Evolutionary conservation across 2,797 vertebrate species (phyloP).

Genomic region (Tachyglossus aculeatus): DNA sequence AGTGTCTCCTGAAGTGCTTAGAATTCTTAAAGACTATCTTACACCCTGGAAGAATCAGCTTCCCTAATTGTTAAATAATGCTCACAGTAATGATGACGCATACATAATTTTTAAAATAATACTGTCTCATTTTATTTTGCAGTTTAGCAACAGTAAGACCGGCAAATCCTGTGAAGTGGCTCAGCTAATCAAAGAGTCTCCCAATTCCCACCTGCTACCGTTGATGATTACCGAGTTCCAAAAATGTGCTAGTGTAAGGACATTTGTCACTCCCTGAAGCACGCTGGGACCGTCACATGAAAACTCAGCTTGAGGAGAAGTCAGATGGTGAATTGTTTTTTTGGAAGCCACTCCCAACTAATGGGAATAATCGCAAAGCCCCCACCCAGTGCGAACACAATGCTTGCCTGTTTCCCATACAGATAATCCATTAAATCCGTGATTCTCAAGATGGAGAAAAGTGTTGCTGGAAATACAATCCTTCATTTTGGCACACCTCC

Average conservation of each 20-base stretch:
- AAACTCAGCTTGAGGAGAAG: not conserved
- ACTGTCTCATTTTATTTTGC: not conserved
- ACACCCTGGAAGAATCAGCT: not conserved
- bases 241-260: not conserved
- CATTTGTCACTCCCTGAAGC: not conserved
- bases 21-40: not conserved
- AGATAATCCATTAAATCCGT: constrained; percentile 34
- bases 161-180: too few relatives aligned
- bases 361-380: not conserved
- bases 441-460: not conserved
- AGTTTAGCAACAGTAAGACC: not conserved
- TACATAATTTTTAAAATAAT: not conserved
- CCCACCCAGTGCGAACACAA: not conserved
- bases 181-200: not conserved
- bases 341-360: constrained; percentile 16
- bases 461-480: not conserved
- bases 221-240: not conserved
- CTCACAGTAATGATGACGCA: not conserved
- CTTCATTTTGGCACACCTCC: not conserved
- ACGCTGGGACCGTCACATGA: not conserved
- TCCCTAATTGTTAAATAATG: too few relatives aligned
- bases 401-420: constrained; percentile 11
- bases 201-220: not conserved
- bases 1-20: not conserved
- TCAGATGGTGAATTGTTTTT: constrained; percentile 8